These are phyloP conservation scores for Diachasma alloeum DNA, from an alignment of 1,140 invertebrate species.

Conservation along the genomic window DNA sequence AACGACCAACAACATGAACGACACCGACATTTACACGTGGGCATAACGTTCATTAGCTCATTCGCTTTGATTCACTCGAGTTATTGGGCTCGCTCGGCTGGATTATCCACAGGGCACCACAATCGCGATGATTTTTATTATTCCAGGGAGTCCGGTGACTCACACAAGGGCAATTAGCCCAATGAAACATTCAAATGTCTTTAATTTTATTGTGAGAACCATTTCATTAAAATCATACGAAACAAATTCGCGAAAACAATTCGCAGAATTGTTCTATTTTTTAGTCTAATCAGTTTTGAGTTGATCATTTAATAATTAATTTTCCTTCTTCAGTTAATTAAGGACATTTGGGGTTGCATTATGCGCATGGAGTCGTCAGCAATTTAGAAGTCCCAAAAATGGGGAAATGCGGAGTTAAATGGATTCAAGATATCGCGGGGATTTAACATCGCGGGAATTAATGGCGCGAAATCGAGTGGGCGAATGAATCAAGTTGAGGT, in stretches of 20 bases:
- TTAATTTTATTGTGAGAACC: background rate
- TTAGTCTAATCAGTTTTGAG: no score
- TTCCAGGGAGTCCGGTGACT: background rate
- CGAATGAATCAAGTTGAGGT: conserved; percentile 9
- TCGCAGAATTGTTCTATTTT: no score
- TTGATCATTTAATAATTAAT: no score
- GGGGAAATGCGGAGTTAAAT: background rate
- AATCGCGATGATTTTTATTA: background rate
- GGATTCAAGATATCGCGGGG: background rate
- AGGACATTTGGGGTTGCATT: no score
- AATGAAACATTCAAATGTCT: background rate
- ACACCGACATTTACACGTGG: background rate
- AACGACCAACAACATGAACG: background rate
- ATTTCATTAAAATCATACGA: no score
- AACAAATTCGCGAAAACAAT: no score
- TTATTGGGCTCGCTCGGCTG: conserved; percentile 24
- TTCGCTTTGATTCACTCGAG: conserved; percentile 36
- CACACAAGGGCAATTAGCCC: background rate
- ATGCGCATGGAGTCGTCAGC: no score
- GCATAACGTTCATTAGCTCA: conserved; percentile 28
- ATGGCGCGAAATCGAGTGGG: conserved; percentile 19
- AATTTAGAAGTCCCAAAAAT: no score
- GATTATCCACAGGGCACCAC: background rate
- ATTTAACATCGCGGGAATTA: background rate
- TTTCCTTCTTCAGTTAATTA: no score